These are phyloP conservation scores for Drosophila ustulata DNA, from an alignment of 2,888 invertebrate genomes.

Conservation along the genomic window DNA sequence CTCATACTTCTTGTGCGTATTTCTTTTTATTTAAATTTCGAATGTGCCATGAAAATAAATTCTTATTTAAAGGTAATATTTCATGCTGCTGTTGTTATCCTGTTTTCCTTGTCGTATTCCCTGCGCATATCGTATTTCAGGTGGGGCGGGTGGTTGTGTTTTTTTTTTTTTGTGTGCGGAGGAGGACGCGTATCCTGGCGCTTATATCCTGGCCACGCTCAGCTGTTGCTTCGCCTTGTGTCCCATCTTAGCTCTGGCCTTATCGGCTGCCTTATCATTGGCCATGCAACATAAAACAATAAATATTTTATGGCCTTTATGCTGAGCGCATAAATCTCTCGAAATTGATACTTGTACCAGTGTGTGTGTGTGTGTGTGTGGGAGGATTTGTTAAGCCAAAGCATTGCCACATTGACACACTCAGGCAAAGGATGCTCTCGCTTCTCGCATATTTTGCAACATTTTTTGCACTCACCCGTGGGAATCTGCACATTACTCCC, in stretches of 20 bases:
- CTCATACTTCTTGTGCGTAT: not conserved
- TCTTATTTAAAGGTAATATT: conserved; percentile 63
- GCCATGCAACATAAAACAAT: conserved; percentile 70
- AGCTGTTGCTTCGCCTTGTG: conserved; percentile 46
- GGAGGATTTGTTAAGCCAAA: conserved; percentile 14
- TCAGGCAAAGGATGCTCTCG: conserved; percentile 14
- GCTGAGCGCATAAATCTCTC: conserved; percentile 70
- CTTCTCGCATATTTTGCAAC: conserved; percentile 41
- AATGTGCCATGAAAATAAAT: conserved; percentile 57
- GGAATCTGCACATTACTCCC: conserved; percentile 29
- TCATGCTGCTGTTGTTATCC: conserved; percentile 38
- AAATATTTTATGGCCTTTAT: conserved; percentile 77
- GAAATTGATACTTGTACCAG: conserved; percentile 67
- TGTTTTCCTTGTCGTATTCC: conserved; percentile 26
- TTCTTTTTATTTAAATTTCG: conserved; percentile 38
- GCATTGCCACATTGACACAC: conserved; percentile 52
- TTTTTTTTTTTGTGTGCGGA: too few relatives aligned
- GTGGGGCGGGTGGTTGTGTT: not conserved
- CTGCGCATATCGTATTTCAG: conserved; percentile 43
- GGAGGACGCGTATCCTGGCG: not conserved
- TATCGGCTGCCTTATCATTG: conserved; percentile 68
- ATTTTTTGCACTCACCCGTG: conserved; percentile 24
- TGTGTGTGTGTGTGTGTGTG: conserved; percentile 17
- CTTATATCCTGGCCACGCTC: conserved; percentile 17
- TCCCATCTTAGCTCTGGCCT: conserved; percentile 16